Percentiles rank a stretch among this genome's conserved stretches.
Conservation (phyloP, 1,140 invertebrate species). For the Heliconius hermathena region DNA sequence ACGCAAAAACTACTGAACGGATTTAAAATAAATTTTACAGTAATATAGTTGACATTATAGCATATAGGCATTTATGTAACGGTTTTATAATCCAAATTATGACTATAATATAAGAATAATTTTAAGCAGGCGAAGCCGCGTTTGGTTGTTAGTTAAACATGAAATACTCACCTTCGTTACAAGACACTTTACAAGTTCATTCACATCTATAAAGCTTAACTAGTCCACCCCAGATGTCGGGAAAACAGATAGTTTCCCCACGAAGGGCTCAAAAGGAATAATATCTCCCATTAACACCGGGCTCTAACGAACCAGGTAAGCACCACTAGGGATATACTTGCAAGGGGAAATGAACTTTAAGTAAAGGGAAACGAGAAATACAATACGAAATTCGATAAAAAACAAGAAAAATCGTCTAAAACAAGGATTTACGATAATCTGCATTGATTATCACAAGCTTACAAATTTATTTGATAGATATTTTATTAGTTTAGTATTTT, state of each 20-base stretch:
- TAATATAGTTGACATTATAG: too few species aligned
- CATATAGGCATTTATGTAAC: too few species aligned
- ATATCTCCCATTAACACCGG: slow-evolving; percentile 12
- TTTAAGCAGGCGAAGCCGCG: too few species aligned
- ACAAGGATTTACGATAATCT: background rate
- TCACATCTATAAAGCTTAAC: slow-evolving; percentile 8
- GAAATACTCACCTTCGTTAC: background rate
- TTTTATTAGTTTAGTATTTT: too few species aligned
- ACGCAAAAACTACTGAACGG: too few species aligned
- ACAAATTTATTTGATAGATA: too few species aligned
- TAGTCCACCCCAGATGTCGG: background rate
- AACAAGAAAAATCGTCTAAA: background rate
- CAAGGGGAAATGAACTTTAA: background rate
- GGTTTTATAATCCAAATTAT: background rate
- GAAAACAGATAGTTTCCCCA: background rate
- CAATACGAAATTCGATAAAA: background rate
- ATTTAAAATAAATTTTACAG: too few species aligned
- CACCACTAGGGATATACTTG: background rate
- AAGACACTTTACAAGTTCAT: slow-evolving; percentile 12
- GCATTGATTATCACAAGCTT: too few species aligned
- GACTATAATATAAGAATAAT: background rate
- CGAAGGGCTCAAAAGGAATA: slow-evolving; percentile 19
- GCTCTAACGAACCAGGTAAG: slow-evolving; percentile 22
- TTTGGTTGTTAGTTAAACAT: background rate
- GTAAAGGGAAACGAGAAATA: background rate